These are phyloP conservation scores for Eueremaeus valkanovi DNA, from an alignment of 2,888 invertebrate genomes.

Conservation along the genomic window DNA sequence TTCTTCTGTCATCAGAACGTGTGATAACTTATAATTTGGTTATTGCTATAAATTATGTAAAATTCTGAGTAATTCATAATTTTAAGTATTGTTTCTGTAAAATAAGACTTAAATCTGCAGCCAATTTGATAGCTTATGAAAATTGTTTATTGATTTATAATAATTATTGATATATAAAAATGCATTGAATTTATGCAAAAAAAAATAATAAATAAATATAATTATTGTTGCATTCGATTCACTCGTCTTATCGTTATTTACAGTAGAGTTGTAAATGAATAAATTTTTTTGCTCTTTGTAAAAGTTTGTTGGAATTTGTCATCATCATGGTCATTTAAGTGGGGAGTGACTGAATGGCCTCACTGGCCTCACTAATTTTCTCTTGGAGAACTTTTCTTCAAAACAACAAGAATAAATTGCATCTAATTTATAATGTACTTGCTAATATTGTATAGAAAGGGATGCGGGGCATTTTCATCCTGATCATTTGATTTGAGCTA, in stretches of 20 bases:
- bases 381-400: too few species aligned
- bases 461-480: too few species aligned
- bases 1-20: background rate
- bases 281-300: too few species aligned
- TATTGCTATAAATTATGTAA: conserved; percentile 13
- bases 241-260: background rate
- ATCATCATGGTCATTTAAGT: too few species aligned
- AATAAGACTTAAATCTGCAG: conserved; percentile 24
- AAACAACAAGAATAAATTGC: too few species aligned
- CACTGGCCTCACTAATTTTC: too few species aligned
- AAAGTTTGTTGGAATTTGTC: too few species aligned
- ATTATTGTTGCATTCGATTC: conserved; percentile 15
- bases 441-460: too few species aligned
- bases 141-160: conserved; percentile 8
- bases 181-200: conserved; percentile 34
- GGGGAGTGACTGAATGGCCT: too few species aligned
- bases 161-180: background rate
- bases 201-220: conserved; percentile 1
- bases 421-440: too few species aligned
- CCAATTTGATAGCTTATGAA: conserved; percentile 14
- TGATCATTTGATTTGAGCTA: too few species aligned
- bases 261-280: too few species aligned
- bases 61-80: background rate
- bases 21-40: conserved; percentile 15
- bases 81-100: conserved; percentile 21